phyloP scores from a whole-genome alignment of 1,140 invertebrate species.

The Trissolcus basalis region DNA sequence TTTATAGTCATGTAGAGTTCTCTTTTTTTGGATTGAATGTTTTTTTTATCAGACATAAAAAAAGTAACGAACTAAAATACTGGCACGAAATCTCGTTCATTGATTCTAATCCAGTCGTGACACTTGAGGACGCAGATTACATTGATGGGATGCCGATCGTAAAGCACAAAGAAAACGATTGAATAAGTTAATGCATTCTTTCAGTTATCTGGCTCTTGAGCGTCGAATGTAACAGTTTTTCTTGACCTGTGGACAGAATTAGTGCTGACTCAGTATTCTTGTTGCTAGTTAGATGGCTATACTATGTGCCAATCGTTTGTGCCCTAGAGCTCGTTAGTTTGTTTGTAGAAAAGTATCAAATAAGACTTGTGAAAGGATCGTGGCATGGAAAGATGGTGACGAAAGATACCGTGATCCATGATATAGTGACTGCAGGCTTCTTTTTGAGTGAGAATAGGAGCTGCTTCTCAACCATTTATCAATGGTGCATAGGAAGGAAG shows the following conservation, averaged over 20 bases:
- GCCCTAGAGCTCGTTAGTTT: slow-evolving; percentile 51
- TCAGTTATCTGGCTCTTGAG: slow-evolving; percentile 37
- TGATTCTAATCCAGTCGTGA: slow-evolving; percentile 3
- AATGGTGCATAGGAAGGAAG: slow-evolving; percentile 53
- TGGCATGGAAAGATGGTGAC: slow-evolving; percentile 47
- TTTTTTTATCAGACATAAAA: too few species aligned
- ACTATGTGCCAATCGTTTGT: slow-evolving; percentile 51
- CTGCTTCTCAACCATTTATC: slow-evolving; percentile 65
- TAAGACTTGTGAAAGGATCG: slow-evolving; percentile 55
- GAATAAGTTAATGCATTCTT: slow-evolving; percentile 46
- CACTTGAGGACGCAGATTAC: slow-evolving; percentile 1
- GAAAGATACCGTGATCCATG: slow-evolving; percentile 55
- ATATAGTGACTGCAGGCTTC: slow-evolving; percentile 58
- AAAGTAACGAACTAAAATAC: too few species aligned
- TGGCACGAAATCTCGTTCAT: too few species aligned
- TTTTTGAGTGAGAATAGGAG: slow-evolving; percentile 61
- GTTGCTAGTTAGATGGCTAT: slow-evolving; percentile 17
- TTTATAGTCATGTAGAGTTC: too few species aligned
- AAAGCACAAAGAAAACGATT: slow-evolving; percentile 21
- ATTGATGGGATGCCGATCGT: slow-evolving; percentile 1
- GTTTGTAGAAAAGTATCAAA: slow-evolving; percentile 54
- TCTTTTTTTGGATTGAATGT: too few species aligned
- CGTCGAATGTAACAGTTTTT: slow-evolving; percentile 41
- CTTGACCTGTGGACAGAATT: slow-evolving; percentile 50
- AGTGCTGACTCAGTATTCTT: slow-evolving; percentile 40